phyloP scores from a whole-genome alignment of 2,797 vertebrate genomes.

The Emydoidea blandingii region DNA sequence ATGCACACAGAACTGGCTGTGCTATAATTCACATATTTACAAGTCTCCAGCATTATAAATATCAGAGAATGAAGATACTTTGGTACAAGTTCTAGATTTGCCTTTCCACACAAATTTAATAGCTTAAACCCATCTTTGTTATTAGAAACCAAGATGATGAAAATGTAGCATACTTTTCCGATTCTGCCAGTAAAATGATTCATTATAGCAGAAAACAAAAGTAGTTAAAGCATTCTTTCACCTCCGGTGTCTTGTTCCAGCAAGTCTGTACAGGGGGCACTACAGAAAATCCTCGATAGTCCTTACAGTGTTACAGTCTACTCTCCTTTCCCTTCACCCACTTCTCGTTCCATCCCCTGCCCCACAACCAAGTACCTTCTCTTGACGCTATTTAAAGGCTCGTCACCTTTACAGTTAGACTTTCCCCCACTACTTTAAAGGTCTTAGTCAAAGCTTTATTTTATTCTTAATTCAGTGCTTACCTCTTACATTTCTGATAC shows the following conservation, averaged over 20 bases:
- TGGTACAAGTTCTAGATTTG: not conserved
- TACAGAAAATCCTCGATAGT: not conserved
- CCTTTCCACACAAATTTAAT: not conserved
- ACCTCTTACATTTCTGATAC: not conserved
- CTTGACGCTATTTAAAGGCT: not conserved
- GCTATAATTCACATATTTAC: not conserved
- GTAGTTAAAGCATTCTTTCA: not conserved
- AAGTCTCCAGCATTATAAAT: rapidly evolving
- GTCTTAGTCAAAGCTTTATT: not conserved
- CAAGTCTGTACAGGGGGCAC: not conserved
- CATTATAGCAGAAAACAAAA: not conserved
- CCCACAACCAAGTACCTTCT: not conserved
- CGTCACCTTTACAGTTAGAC: not conserved
- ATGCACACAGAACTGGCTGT: not conserved
- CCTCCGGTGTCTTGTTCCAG: not conserved
- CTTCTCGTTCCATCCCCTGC: not conserved
- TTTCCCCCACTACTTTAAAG: not conserved
- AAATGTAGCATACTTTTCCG: not conserved
- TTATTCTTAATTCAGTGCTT: not conserved
- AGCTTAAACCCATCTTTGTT: not conserved
- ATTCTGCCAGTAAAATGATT: not conserved
- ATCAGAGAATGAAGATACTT: not conserved
- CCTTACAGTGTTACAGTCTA: too few relatives aligned
- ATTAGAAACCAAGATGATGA: not conserved
- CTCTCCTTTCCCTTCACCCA: not conserved